A percentile compares a stretch with the other conserved stretches of the same genome.
Evolutionary conservation across 2,797 vertebrate species (phyloP).

Genomic region (Neostethus bicornis): DNA sequence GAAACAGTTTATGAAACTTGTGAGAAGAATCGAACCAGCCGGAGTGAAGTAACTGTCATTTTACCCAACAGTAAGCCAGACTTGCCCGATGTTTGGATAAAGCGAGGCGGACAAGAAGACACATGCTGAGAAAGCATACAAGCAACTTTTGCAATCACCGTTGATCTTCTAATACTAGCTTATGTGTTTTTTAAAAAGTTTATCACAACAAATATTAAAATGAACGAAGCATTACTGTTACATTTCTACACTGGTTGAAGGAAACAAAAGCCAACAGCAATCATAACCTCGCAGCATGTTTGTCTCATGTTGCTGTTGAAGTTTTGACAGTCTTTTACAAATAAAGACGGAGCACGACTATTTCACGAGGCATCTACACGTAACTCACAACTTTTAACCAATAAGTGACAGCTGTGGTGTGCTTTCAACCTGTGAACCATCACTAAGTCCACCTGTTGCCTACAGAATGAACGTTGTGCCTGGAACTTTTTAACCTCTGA

Average conservation of each 20-base stretch:
- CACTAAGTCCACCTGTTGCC: conserved; percentile 24
- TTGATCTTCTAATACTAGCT: conserved; percentile 33
- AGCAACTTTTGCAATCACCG: conserved; percentile 40
- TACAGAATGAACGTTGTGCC: conserved; percentile 54
- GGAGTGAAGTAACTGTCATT: conserved; percentile 85
- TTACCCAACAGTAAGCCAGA: conserved; percentile 96
- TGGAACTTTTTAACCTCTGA: conserved; percentile 35
- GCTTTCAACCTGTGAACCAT: conserved; percentile 8
- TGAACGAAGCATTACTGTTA: conserved; percentile 22
- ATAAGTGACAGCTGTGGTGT: conserved; percentile 5
- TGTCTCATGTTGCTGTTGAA: conserved; percentile 35
- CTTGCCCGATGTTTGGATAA: conserved; percentile 96
- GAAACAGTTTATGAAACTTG: conserved; percentile 89
- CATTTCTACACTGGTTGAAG: conserved; percentile 29
- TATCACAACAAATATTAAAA: conserved; percentile 1
- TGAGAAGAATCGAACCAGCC: conserved; percentile 82
- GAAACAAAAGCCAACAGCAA: conserved; percentile 58
- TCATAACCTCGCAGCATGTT: conserved; percentile 51
- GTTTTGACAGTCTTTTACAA: conserved; percentile 24
- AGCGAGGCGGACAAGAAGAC: conserved; percentile 82
- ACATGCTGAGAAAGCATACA: conserved; percentile 59
- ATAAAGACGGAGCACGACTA: conserved; percentile 36
- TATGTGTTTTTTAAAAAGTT: not conserved
- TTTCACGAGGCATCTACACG: conserved; percentile 3
- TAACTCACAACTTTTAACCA: conserved; percentile 27